Conservation (phyloP, 2,888 invertebrate species). For the Drosophila austrosaltans region DNA sequence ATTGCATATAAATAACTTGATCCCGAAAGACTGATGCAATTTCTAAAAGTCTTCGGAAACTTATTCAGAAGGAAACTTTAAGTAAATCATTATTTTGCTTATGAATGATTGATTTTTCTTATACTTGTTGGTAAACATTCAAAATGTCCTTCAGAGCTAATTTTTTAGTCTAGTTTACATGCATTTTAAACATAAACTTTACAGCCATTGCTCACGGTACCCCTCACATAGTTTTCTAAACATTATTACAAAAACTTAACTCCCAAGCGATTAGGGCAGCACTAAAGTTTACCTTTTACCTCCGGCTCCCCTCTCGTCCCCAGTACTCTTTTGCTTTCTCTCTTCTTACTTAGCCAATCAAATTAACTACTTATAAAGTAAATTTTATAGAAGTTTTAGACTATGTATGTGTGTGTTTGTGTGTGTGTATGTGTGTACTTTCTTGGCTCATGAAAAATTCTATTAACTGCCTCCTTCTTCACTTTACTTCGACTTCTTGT, state of each 20-base stretch:
- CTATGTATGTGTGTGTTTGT: conserved; percentile 54
- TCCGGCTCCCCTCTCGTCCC: conserved; percentile 5
- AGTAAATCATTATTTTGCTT: neutral
- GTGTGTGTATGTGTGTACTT: conserved; percentile 50
- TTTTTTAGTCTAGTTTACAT: conserved; percentile 6
- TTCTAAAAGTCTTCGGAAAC: no score
- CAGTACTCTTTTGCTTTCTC: neutral
- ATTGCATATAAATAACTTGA: no score
- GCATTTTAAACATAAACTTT: conserved; percentile 10
- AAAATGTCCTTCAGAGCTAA: neutral
- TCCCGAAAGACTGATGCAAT: no score
- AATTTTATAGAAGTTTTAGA: conserved; percentile 67
- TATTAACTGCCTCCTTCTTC: conserved; percentile 58
- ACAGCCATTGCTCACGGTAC: neutral
- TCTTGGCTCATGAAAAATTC: conserved; percentile 68
- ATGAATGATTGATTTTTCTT: neutral
- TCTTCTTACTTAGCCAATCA: conserved; percentile 55
- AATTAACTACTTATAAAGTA: conserved; percentile 77
- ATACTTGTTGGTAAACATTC: neutral
- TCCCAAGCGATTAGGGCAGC: conserved; percentile 61
- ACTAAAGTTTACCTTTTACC: conserved; percentile 57
- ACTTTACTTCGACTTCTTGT: conserved; percentile 6
- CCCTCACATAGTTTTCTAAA: conserved; percentile 46
- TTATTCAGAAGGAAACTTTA: neutral
- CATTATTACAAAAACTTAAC: conserved; percentile 68